Conservation (phyloP, 2,113 vertebrate genomes). For the Pantherophis guttatus region DNA sequence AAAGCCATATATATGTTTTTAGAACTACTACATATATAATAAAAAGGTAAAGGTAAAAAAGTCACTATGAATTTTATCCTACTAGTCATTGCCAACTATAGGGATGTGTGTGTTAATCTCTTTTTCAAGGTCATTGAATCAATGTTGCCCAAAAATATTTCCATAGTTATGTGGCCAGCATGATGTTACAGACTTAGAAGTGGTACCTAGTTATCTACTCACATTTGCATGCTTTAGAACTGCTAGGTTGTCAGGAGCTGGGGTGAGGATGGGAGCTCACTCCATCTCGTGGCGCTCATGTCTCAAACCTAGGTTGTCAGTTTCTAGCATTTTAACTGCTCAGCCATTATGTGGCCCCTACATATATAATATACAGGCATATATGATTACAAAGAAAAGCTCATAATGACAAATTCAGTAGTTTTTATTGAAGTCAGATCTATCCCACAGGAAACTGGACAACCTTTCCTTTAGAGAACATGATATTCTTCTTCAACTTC, state of each 20-base stretch:
- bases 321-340: neutral
- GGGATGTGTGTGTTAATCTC: neutral
- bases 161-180: neutral
- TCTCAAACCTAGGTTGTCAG: neutral
- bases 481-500: neutral
- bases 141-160: neutral
- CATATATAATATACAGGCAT: neutral
- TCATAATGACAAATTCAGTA: neutral
- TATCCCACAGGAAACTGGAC: neutral
- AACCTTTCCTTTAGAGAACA: neutral
- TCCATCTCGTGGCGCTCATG: neutral
- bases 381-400: neutral
- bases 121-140: neutral
- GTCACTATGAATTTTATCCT: neutral
- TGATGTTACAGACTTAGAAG: neutral
- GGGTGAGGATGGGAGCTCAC: too few species aligned
- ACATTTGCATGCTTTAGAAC: neutral
- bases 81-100: neutral
- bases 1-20: neutral
- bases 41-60: neutral
- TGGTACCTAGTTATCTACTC: neutral
- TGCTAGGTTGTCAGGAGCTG: neutral
- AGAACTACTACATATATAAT: neutral
- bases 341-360: neutral
- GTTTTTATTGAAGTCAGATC: neutral